These are phyloP conservation scores for Anhinga rufa DNA, from an alignment of 2,113 vertebrate genomes.

Conservation along the genomic window DNA sequence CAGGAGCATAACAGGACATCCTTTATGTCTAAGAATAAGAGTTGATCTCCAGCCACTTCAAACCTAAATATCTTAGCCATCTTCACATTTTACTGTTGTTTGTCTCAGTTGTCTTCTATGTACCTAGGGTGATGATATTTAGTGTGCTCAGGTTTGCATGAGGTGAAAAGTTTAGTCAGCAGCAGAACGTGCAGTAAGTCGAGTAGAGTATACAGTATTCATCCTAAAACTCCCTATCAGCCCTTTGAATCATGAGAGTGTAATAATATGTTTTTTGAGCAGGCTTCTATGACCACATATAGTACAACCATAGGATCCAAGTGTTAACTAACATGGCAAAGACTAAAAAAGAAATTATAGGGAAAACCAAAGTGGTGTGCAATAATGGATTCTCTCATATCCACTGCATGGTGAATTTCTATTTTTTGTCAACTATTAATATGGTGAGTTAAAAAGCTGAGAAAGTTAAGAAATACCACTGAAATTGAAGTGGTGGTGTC, in stretches of 20 bases:
- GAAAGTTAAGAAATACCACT: background rate
- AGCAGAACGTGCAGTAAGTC: background rate
- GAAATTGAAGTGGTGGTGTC: background rate
- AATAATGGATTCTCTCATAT: background rate
- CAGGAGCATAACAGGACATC: background rate
- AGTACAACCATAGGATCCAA: background rate
- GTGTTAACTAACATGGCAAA: background rate
- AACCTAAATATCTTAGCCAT: background rate
- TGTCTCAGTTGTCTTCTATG: background rate
- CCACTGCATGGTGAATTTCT: background rate
- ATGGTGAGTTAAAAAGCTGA: background rate
- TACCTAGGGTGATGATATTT: background rate
- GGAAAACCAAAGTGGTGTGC: background rate
- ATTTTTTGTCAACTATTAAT: background rate
- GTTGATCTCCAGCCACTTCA: background rate
- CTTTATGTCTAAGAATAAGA: background rate
- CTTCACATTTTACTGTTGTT: background rate
- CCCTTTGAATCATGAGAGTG: background rate
- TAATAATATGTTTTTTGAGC: background rate
- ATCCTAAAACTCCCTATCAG: background rate
- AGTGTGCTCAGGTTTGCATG: background rate
- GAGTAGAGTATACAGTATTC: background rate
- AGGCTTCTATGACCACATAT: background rate
- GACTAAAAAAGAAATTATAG: background rate
- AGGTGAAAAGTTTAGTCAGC: background rate